Conservation (phyloP, 2,888 invertebrate genomes). For the Panopea generosa region DNA sequence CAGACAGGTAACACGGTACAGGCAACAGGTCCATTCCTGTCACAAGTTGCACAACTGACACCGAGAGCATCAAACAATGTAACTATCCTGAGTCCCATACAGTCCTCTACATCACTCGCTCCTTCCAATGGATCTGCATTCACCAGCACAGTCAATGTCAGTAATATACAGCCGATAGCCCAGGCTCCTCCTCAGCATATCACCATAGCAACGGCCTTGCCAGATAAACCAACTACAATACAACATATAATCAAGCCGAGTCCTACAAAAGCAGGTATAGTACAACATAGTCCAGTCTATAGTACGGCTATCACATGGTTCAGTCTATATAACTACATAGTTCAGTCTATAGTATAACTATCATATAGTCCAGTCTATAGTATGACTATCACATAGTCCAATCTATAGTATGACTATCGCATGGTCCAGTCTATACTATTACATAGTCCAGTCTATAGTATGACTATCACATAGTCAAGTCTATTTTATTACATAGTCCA, state of each 20-base stretch:
- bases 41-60: conserved; percentile 66
- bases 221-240: conserved; percentile 58
- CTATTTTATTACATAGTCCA: too few relatives aligned
- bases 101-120: conserved; percentile 62
- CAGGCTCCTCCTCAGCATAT: conserved; percentile 63
- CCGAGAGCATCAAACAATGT: conserved; percentile 67
- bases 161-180: conserved; percentile 61
- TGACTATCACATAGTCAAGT: too few relatives aligned
- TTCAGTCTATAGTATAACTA: too few relatives aligned
- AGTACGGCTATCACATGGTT: too few relatives aligned
- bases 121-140: conserved; percentile 67
- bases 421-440: too few relatives aligned
- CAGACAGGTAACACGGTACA: conserved; percentile 63
- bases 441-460: too few relatives aligned
- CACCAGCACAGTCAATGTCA: conserved; percentile 62
- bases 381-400: too few relatives aligned
- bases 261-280: conserved; percentile 77
- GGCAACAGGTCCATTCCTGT: conserved; percentile 70
- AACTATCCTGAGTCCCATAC: conserved; percentile 67
- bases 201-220: conserved; percentile 64
- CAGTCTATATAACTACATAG: too few relatives aligned
- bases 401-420: too few relatives aligned
- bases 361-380: too few relatives aligned
- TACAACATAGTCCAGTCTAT: not conserved
- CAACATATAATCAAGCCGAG: conserved; percentile 70